Evolutionary conservation across 2,888 invertebrate genomes (phyloP).

Genomic region (Oxytorus armatus): DNA sequence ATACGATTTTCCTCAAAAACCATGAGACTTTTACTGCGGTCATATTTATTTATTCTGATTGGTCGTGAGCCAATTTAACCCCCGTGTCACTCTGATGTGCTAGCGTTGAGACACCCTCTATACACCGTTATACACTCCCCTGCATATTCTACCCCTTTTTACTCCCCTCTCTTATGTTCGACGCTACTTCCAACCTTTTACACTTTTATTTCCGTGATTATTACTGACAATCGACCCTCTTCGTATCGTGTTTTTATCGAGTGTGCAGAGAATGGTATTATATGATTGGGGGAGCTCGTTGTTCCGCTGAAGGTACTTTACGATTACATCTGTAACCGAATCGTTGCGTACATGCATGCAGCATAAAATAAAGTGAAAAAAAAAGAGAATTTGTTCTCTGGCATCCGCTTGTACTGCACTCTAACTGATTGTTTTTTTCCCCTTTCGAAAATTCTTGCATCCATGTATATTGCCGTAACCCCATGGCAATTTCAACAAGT

Average conservation of each 20-base stretch:
- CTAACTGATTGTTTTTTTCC: slow-evolving; percentile 4
- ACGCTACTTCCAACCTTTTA: slow-evolving; percentile 7
- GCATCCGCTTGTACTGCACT: neutral
- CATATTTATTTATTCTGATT: too few relatives aligned
- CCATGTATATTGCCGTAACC: neutral
- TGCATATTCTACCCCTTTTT: neutral
- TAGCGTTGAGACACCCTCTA: too few relatives aligned
- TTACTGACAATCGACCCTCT: slow-evolving; percentile 16
- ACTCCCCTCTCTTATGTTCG: neutral
- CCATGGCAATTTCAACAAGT: neutral
- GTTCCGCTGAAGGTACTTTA: slow-evolving; percentile 10
- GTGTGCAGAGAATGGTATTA: neutral
- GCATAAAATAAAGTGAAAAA: neutral
- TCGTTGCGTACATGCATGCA: neutral
- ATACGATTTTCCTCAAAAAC: too few relatives aligned
- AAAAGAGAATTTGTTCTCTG: slow-evolving; percentile 14
- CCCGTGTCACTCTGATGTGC: too few relatives aligned
- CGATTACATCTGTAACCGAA: slow-evolving; percentile 2
- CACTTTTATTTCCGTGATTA: slow-evolving; percentile 1
- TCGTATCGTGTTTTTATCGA: slow-evolving; percentile 15
- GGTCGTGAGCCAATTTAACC: too few relatives aligned
- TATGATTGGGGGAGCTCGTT: neutral
- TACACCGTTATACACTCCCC: neutral
- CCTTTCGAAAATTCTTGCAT: neutral
- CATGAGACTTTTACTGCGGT: too few relatives aligned